Conservation (phyloP, 2,113 vertebrate species). For the Lepus americanus region DNA sequence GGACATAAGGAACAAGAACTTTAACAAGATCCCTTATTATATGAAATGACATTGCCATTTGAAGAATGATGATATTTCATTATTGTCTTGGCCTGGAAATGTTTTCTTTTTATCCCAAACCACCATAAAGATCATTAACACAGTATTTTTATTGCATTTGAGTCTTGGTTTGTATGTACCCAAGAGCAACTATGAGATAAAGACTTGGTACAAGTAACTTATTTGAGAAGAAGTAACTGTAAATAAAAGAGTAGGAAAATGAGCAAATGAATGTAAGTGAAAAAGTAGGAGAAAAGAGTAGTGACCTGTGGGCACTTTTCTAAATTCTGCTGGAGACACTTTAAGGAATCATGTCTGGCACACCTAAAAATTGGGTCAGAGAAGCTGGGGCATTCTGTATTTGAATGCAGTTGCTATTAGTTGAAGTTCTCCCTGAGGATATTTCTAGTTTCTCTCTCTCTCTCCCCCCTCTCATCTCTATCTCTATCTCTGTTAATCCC, state of each 20-base stretch:
- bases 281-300: background rate
- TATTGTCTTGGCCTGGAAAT: background rate
- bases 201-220: background rate
- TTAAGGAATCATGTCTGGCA: background rate
- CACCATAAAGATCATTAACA: constrained; percentile 30
- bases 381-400: background rate
- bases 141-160: constrained; percentile 11
- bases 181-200: background rate
- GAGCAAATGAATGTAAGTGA: background rate
- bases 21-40: background rate
- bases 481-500: rapidly evolving
- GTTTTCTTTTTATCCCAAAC: background rate
- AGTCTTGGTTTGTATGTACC: background rate
- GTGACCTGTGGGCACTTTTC: background rate
- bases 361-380: background rate
- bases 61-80: background rate
- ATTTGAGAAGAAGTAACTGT: background rate
- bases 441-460: background rate
- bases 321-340: background rate
- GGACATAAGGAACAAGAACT: background rate
- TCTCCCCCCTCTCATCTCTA: too few species aligned
- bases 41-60: background rate
- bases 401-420: background rate
- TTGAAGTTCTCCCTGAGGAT: background rate
- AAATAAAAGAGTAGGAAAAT: background rate